These are phyloP conservation scores for Hydraecia micacea DNA, from an alignment of 2,888 invertebrate species.

Conservation along the genomic window DNA sequence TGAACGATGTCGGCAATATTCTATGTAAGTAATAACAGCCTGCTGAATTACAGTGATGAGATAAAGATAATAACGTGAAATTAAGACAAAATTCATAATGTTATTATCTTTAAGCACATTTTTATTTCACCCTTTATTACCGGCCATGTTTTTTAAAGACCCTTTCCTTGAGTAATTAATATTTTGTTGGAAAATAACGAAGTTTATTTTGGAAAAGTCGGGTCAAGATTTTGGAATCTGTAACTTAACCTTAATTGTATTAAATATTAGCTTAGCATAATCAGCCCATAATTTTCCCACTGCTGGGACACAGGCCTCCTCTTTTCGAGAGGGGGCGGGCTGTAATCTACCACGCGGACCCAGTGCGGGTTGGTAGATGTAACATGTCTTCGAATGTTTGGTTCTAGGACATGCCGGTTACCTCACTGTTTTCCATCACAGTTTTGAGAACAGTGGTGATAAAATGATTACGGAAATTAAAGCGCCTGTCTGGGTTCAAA, in stretches of 20 bases:
- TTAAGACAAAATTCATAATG: slow-evolving; percentile 54
- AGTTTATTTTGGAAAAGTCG: not conserved
- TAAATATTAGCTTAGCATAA: not conserved
- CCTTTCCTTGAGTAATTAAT: slow-evolving; percentile 41
- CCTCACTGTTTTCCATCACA: too few species aligned
- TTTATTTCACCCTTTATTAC: slow-evolving; percentile 46
- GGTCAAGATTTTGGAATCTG: not conserved
- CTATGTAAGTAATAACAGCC: slow-evolving; percentile 73
- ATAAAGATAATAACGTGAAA: slow-evolving; percentile 67
- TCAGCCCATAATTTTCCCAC: too few species aligned
- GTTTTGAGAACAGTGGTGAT: too few species aligned
- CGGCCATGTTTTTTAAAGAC: slow-evolving; percentile 11
- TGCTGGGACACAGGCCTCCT: too few species aligned
- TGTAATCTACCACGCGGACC: too few species aligned
- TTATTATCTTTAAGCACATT: slow-evolving; percentile 33
- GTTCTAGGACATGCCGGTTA: too few species aligned
- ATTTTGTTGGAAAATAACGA: slow-evolving; percentile 27
- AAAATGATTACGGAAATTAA: too few species aligned
- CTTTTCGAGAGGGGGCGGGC: too few species aligned
- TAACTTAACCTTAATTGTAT: not conserved
- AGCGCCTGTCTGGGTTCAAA: too few species aligned
- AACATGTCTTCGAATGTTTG: too few species aligned
- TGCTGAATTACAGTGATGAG: slow-evolving; percentile 72
- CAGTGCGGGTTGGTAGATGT: too few species aligned
- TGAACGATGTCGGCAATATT: slow-evolving; percentile 76